Evolutionary conservation across 2,113 vertebrate species (phyloP), one percentile per base, ranked within the genome.

Genomic region (Scomber japonicus): DNA sequence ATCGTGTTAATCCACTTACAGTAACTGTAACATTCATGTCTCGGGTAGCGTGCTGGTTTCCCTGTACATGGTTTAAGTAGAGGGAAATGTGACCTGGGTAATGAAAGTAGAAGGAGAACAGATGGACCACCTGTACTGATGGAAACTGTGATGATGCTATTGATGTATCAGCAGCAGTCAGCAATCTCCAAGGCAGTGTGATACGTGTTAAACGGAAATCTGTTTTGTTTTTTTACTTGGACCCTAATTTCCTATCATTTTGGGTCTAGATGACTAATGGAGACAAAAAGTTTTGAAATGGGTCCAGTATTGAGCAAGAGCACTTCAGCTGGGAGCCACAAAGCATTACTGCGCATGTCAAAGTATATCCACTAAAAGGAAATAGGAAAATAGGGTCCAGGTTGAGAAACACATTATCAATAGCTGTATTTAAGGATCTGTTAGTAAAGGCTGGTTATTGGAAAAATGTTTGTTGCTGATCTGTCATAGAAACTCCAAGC

Each of bases 41-140:
- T 64, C 10, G 6, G 71, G 50, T 15, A 30, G 21, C 8, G 35
- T 45, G 0, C 40, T 46, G 27, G 46, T 15, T 63, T 79, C 21
- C 53, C 45, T 68, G 30, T 11, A 40, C 5, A 14, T 71, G 49
- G 63, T 82, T 70, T 30, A 70, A 72, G 64, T 30, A 16, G 30
- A 77, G 27, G 21, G 35, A 31, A 16, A 63, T 21, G 1, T 50
- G 48, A 35, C 64, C 35, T 46, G 54, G 61, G 68, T 13, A 66
- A 76, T 10, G 51, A 13, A 55, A 57, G 48, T n/a, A 44, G 61
- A 10, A 31, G 65, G 50, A 76, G 49, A 78, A 60, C 81, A 80
- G 74, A 80, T 75, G 54, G 14, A 70, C 48, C 35, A 70, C 81
- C 55, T 84, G 74, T 9, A 9, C 70, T 59, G 68, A 35, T 69